These are phyloP conservation scores for Rhyacichthys aspro DNA, from an alignment of 2,797 vertebrate genomes.

Conservation along the genomic window DNA sequence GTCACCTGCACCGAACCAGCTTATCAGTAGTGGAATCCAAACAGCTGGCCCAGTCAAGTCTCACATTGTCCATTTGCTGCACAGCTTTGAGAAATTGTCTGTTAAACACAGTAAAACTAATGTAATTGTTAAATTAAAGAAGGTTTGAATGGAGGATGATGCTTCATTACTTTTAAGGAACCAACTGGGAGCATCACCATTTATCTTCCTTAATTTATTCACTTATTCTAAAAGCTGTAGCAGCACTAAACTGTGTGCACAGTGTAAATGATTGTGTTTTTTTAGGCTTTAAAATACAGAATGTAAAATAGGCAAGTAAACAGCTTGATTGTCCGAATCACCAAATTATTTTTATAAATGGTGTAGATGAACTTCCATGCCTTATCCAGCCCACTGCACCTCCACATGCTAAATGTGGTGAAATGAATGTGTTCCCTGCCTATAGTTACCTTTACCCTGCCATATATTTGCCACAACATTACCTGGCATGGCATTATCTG, in stretches of 20 bases:
- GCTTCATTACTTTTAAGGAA: not conserved
- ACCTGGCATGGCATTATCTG: slow-evolving; percentile 10
- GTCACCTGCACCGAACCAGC: slow-evolving; percentile 8
- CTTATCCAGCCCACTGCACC: slow-evolving; percentile 63
- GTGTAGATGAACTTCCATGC: slow-evolving; percentile 45
- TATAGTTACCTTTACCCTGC: slow-evolving; percentile 2
- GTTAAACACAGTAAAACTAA: not conserved
- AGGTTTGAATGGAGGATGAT: not conserved
- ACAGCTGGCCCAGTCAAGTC: slow-evolving; percentile 20
- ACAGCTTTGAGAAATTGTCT: slow-evolving; percentile 6
- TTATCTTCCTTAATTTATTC: slow-evolving; percentile 1
- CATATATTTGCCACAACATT: slow-evolving; percentile 2
- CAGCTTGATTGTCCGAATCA: slow-evolving; percentile 19
- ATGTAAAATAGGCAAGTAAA: not conserved
- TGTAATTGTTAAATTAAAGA: slow-evolving; percentile 15
- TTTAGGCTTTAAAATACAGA: slow-evolving; percentile 27
- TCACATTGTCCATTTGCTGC: slow-evolving; percentile 32
- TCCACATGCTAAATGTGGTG: slow-evolving; percentile 52
- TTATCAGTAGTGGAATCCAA: too few species aligned
- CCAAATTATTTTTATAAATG: slow-evolving; percentile 14
- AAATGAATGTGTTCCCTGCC: slow-evolving; percentile 62
- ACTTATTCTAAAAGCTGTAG: slow-evolving; percentile 10
- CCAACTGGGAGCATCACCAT: not conserved
- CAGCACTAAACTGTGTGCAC: slow-evolving; percentile 8
- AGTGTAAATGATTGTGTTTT: slow-evolving; percentile 10